phyloP scores from a whole-genome alignment of 2,888 invertebrate genomes.

The Heteromurus nitidus region DNA sequence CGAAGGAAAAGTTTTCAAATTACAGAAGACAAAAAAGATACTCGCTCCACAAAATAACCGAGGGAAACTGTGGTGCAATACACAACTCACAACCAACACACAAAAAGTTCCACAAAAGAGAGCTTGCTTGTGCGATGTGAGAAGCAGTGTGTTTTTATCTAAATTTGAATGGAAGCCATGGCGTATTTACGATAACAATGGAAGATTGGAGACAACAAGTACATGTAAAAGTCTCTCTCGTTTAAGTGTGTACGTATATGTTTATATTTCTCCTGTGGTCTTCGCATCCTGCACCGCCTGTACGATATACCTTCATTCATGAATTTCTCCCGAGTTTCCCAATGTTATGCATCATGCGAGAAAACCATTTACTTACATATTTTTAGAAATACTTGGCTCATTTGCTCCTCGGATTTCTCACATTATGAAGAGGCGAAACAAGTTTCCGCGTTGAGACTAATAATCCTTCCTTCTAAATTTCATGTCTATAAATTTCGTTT shows the following conservation, averaged over 20 bases:
- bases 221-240: background rate
- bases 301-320: too few relatives aligned
- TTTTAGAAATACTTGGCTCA: conserved; percentile 51
- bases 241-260: conserved; percentile 4
- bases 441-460: conserved; percentile 41
- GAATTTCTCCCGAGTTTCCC: too few relatives aligned
- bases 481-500: conserved; percentile 43
- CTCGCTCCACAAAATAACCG: background rate
- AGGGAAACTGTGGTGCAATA: background rate
- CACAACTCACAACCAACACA: conserved; percentile 1
- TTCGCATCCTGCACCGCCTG: background rate
- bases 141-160: conserved; percentile 32
- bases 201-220: conserved; percentile 37
- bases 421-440: conserved; percentile 38
- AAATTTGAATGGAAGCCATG: conserved; percentile 46
- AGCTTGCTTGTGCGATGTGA: background rate
- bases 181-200: conserved; percentile 45
- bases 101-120: too few relatives aligned
- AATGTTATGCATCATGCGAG: conserved; percentile 46
- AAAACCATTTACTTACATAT: conserved; percentile 54
- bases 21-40: conserved; percentile 52
- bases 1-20: conserved; percentile 48
- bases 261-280: background rate
- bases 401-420: conserved; percentile 52
- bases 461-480: conserved; percentile 34